These are phyloP conservation scores for Alfaro cultratus DNA, from an alignment of 2,797 vertebrate species.

Conservation along the genomic window DNA sequence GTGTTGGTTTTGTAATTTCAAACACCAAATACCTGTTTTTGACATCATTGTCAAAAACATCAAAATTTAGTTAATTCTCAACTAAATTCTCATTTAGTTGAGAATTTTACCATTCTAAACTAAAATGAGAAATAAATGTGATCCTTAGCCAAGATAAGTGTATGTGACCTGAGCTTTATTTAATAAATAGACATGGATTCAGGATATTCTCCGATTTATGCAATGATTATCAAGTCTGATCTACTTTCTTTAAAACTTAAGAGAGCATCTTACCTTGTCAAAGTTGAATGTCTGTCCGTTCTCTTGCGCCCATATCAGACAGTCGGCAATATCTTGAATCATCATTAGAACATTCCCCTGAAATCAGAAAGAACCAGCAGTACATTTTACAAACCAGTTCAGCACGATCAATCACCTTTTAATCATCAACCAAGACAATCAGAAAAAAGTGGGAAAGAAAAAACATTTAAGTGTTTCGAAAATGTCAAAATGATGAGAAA, in stretches of 20 bases:
- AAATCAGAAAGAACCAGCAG: constrained; percentile 28
- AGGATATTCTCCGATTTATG: not conserved
- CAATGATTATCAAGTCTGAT: not conserved
- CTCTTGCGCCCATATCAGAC: constrained; percentile 77
- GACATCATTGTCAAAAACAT: too few species aligned
- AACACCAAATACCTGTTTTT: not conserved
- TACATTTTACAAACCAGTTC: constrained; percentile 21
- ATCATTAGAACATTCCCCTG: constrained; percentile 81
- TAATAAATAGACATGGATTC: not conserved
- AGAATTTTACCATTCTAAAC: not conserved
- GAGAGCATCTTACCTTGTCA: constrained; percentile 68
- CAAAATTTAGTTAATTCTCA: too few species aligned
- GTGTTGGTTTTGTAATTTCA: not conserved
- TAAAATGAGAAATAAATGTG: not conserved
- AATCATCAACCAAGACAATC: not conserved
- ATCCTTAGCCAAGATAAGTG: not conserved
- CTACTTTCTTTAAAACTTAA: not conserved
- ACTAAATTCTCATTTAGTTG: too few species aligned
- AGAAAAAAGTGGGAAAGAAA: too few species aligned
- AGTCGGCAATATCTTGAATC: constrained; percentile 81
- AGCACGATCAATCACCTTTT: constrained; percentile 12
- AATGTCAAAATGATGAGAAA: not conserved
- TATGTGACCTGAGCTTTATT: not conserved
- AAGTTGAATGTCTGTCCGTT: constrained; percentile 70
- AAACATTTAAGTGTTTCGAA: too few species aligned